These are phyloP conservation scores for Chelon auratus DNA, from an alignment of 2,797 vertebrate species.

Conservation along the genomic window DNA sequence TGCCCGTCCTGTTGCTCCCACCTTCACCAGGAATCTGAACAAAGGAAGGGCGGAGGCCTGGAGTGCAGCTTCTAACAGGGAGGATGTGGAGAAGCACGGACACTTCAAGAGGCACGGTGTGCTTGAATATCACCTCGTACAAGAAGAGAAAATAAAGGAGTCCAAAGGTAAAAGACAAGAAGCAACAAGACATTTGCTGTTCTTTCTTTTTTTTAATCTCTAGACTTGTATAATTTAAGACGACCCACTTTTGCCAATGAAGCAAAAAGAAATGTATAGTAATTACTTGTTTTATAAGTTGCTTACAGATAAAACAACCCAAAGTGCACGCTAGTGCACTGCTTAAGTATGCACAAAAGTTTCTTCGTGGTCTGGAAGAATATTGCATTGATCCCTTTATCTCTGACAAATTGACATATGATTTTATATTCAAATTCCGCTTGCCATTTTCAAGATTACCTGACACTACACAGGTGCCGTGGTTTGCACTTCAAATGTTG, in stretches of 20 bases:
- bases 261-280: constrained; percentile 56
- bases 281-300: constrained; percentile 64
- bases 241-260: constrained; percentile 56
- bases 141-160: constrained; percentile 62
- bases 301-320: constrained; percentile 38
- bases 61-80: constrained; percentile 53
- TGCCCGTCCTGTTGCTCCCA: constrained; percentile 61
- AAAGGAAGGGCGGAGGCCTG: constrained; percentile 60
- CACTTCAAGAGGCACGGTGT: constrained; percentile 49
- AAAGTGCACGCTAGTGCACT: constrained; percentile 56
- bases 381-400: constrained; percentile 33
- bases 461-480: constrained; percentile 34
- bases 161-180: constrained; percentile 69
- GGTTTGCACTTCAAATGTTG: constrained; percentile 65
- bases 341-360: constrained; percentile 34
- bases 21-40: constrained; percentile 69
- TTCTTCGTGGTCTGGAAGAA: constrained; percentile 39
- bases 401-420: constrained; percentile 34
- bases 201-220: constrained; percentile 31
- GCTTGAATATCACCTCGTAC: constrained; percentile 52
- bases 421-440: constrained; percentile 39
- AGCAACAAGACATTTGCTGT: constrained; percentile 38
- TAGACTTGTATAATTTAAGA: constrained; percentile 57
- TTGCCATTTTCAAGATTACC: constrained; percentile 44
- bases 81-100: constrained; percentile 61